Conservation (phyloP, 2,888 invertebrate genomes). For the Pristionchus arcanus region DNA sequence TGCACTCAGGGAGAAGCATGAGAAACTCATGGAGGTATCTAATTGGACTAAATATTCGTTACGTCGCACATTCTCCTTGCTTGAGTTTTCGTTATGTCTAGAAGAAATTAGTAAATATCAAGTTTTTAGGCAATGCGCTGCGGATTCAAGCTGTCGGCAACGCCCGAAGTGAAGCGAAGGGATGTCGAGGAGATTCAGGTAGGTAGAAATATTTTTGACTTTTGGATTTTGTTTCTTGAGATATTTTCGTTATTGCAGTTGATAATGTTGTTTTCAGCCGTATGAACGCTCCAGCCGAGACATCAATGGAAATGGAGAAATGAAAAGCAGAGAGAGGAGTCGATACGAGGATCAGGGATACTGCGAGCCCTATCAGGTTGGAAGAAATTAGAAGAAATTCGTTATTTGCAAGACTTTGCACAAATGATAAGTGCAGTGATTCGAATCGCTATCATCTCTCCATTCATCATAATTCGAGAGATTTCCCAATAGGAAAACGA, state of each 20-base stretch:
- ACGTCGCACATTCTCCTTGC: too few species aligned
- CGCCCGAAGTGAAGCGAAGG: background rate
- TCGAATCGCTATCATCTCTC: background rate
- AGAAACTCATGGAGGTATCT: constrained; percentile 53
- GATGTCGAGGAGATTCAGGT: background rate
- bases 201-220: background rate
- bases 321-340: background rate
- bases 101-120: too few species aligned
- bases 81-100: too few species aligned
- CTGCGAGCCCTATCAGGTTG: background rate
- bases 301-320: background rate
- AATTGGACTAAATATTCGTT: too few species aligned
- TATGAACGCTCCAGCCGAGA: background rate
- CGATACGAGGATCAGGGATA: constrained; percentile 15
- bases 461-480: background rate
- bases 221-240: too few species aligned
- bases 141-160: background rate
- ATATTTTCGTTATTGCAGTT: background rate
- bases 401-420: background rate
- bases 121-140: constrained; percentile 6
- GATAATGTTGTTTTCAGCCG: background rate
- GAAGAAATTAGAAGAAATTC: too few species aligned
- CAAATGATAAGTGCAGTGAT: background rate
- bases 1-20: constrained; percentile 42
- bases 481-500: background rate